A percentile compares a stretch with the other conserved stretches of the same genome.
phyloP scores from a whole-genome alignment of 2,797 vertebrate genomes.

The Morelia viridis region DNA sequence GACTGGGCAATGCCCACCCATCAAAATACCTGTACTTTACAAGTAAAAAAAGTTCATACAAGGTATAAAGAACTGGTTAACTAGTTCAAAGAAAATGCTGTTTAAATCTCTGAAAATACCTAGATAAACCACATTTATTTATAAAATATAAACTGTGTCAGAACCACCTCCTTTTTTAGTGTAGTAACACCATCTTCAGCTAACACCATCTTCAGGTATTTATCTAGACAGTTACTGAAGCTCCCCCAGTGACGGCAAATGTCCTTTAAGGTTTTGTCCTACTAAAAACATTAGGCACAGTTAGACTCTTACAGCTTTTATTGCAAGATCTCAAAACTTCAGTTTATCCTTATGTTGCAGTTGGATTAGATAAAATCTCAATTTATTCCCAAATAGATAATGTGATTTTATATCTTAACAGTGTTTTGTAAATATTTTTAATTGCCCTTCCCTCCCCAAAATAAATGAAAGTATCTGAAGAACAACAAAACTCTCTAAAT shows the following conservation, averaged over 20 bases:
- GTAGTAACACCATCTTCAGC: neutral
- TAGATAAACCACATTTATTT: neutral
- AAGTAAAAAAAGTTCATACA: neutral
- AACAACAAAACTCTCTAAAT: slow-evolving; percentile 28
- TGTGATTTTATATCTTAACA: slow-evolving; percentile 29
- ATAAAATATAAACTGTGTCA: slow-evolving; percentile 26
- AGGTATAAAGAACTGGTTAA: neutral
- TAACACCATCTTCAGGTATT: neutral
- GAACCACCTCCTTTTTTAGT: neutral
- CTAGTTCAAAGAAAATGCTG: neutral
- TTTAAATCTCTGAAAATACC: neutral
- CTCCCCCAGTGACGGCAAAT: slow-evolving; percentile 34
- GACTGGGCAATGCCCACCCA: neutral
- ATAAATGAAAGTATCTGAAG: slow-evolving; percentile 21
- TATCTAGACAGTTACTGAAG: slow-evolving; percentile 17
- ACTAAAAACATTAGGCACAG: slow-evolving; percentile 64
- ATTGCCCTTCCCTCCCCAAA: slow-evolving; percentile 6
- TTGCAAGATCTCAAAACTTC: slow-evolving; percentile 59
- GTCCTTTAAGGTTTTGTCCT: slow-evolving; percentile 68
- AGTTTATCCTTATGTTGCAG: slow-evolving; percentile 55
- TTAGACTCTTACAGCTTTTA: slow-evolving; percentile 53
- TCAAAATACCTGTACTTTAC: neutral
- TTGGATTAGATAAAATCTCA: slow-evolving; percentile 69
- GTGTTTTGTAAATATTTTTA: slow-evolving; percentile 23
- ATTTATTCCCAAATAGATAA: slow-evolving; percentile 58